Evolutionary conservation across 2,888 invertebrate species (phyloP), one percentile per base, ranked within the genome.

Genomic region (Metalampra italica): DNA sequence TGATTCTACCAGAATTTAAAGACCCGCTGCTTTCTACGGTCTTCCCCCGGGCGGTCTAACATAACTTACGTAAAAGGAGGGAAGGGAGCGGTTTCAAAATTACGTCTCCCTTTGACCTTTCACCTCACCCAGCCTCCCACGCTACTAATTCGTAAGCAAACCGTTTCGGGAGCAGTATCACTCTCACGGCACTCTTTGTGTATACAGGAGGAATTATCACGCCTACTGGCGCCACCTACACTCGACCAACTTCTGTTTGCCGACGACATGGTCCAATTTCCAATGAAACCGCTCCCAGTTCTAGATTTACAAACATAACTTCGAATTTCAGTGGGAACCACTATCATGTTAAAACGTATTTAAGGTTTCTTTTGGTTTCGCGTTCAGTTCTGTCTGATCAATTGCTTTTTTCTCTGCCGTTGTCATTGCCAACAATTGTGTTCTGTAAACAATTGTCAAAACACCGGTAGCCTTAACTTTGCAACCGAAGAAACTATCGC

Each of bases 141-240:
- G 45, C 37, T 9, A 42, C 71, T 78, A 79, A 78, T 79, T 78
- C 74, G 63, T 79, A 76, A 75, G 79, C 71, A 83, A 82, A 84
- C 82, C 56, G 65, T 82, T 84, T 82, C 81, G 86, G 85, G 80
- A 83, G 83, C 78, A 65, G 71, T 73, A 76, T 75, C 77, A 73
- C 74, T 80, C 86, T 81, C 86, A 88, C 87, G 86, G 82, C 78
- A 82, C 78, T 72, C 78, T 81, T 75, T 75, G 70, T 85, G 82
- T 87, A 73, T 88, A 77, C 81, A 64, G 71, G 75, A 75, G 73
- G 82, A 83, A 88, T 89, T 89, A 89, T 84, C 87, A 84, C 87
- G 76, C 86, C 88, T 82, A 87, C 83, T 63, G 72, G 78, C 84
- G 80, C 78, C 79, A 53, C 71, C 73, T 67, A 74, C 75, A 63